Percentiles rank a stretch among this genome's conserved stretches.
Evolutionary conservation across 2,797 vertebrate species (phyloP).

Genomic region (Chloroceryle inda): DNA sequence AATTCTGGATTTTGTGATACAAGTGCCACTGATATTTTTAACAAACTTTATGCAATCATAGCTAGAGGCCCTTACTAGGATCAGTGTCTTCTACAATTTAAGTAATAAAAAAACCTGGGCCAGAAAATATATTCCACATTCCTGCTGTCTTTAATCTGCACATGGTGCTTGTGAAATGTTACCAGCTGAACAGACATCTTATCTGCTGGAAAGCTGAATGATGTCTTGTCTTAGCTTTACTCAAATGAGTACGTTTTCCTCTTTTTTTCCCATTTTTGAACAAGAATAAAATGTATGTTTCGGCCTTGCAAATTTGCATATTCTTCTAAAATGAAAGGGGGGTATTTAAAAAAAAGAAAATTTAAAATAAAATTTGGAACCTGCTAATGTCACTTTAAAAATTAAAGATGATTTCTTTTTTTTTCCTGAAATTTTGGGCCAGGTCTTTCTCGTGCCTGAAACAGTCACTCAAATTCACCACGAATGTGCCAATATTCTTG

Average conservation of each 20-base stretch:
- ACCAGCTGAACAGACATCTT: background rate
- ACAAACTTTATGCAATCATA: background rate
- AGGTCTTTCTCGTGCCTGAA: background rate
- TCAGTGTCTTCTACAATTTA: background rate
- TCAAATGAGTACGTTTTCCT: rapidly evolving
- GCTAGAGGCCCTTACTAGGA: background rate
- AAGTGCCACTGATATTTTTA: background rate
- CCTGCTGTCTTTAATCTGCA: background rate
- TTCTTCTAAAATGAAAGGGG: background rate
- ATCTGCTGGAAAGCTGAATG: background rate
- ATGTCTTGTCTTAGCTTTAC: background rate
- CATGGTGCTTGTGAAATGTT: background rate
- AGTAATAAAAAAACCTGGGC: background rate
- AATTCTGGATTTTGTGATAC: background rate
- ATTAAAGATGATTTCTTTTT: rapidly evolving
- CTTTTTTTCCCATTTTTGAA: background rate
- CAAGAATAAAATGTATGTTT: background rate
- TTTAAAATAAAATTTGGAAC: background rate
- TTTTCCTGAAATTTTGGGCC: background rate
- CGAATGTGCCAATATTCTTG: background rate
- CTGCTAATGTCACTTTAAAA: background rate
- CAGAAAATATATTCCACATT: background rate
- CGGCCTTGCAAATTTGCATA: background rate
- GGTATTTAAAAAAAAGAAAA: rapidly evolving
- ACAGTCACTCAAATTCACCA: background rate